phyloP scores from a whole-genome alignment of 2,888 invertebrate genomes.

The Parnassius apollo region DNA sequence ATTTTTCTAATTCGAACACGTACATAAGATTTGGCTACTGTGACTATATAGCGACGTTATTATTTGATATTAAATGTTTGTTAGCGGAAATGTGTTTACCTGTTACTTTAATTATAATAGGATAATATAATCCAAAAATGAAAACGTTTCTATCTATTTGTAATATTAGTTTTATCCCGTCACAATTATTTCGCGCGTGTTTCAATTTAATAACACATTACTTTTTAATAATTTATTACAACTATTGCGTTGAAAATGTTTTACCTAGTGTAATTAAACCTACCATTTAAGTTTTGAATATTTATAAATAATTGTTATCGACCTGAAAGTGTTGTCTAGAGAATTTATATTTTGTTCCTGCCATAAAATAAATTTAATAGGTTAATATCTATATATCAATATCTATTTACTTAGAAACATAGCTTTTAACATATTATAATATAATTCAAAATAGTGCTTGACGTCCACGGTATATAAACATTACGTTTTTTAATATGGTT shows the following conservation, averaged over 20 bases:
- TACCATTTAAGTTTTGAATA: no score
- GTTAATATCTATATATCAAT: not conserved
- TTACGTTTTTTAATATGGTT: no score
- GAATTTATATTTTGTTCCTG: constrained; percentile 12
- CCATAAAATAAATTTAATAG: not conserved
- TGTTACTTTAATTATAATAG: not conserved
- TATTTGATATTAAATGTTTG: not conserved
- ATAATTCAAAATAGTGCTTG: constrained; percentile 20
- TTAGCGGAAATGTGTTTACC: not conserved
- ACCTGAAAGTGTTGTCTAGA: not conserved
- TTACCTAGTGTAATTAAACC: no score
- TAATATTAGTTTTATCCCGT: no score
- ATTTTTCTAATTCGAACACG: not conserved
- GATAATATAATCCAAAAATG: not conserved
- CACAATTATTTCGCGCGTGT: not conserved
- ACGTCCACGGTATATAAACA: constrained; percentile 21
- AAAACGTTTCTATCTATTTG: not conserved
- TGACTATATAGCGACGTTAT: not conserved
- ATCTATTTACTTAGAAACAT: constrained; percentile 5
- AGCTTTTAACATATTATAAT: constrained; percentile 7
- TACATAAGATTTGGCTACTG: not conserved
- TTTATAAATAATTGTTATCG: no score
- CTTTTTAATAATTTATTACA: no score
- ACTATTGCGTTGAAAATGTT: no score
- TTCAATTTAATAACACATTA: no score